Evolutionary conservation across 2,888 invertebrate species (phyloP).

Genomic region (Ochlodes sylvanus): DNA sequence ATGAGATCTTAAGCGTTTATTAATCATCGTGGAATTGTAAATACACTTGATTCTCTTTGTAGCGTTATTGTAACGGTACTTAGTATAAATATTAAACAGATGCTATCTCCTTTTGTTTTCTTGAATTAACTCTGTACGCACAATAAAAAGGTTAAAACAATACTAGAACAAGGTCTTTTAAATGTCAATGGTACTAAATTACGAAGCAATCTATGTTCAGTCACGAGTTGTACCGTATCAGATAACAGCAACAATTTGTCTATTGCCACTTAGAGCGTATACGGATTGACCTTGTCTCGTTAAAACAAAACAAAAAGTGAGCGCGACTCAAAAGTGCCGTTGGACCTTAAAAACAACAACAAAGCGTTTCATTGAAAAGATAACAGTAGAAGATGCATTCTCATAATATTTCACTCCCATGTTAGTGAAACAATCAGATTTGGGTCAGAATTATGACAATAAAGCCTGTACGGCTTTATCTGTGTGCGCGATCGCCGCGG

Average conservation of each 20-base stretch:
- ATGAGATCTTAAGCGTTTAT: no score
- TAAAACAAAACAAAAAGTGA: conserved; percentile 43
- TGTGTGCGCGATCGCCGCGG: conserved; percentile 59
- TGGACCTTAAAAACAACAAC: conserved; percentile 40
- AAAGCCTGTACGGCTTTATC: conserved; percentile 68
- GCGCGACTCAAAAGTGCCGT: conserved; percentile 38
- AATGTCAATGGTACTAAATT: conserved; percentile 67
- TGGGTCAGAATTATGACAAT: conserved; percentile 69
- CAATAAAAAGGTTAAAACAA: conserved; percentile 52
- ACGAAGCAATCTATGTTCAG: conserved; percentile 68
- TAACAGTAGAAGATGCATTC: conserved; percentile 41
- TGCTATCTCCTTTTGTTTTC: conserved; percentile 27
- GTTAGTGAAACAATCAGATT: conserved; percentile 67
- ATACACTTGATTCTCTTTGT: neutral
- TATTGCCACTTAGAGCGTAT: conserved; percentile 63
- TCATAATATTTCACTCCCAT: conserved; percentile 63
- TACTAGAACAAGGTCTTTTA: conserved; percentile 66
- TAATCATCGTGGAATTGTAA: neutral
- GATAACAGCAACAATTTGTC: conserved; percentile 72
- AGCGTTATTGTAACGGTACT: neutral
- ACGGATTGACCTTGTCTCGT: conserved; percentile 62
- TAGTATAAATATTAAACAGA: conserved; percentile 5
- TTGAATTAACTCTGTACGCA: conserved; percentile 26
- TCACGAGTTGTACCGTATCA: conserved; percentile 74
- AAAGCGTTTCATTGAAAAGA: conserved; percentile 39